Percentiles rank a stretch among this genome's conserved stretches.
Conservation (phyloP, 2,113 vertebrate genomes). For the Prietella phreatophila region DNA sequence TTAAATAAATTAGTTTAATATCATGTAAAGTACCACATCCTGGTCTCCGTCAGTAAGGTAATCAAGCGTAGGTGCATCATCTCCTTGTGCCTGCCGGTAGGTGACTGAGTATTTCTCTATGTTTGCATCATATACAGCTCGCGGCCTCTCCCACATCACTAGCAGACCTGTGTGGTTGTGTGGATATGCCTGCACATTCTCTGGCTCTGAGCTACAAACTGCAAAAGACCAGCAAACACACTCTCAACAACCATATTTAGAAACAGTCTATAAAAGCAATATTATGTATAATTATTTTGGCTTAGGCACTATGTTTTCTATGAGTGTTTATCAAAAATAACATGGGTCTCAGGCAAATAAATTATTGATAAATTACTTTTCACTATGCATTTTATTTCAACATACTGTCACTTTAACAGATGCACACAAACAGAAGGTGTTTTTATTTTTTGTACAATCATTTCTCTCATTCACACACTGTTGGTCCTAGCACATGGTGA, state of each 20-base stretch:
- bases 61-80: conserved; percentile 72
- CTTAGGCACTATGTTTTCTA: conserved; percentile 21
- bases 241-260: neutral
- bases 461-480: conserved; percentile 30
- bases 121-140: conserved; percentile 85
- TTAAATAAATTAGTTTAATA: neutral
- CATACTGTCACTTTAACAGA: conserved; percentile 24
- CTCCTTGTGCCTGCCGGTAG: conserved; percentile 75
- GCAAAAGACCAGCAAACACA: conserved; percentile 44
- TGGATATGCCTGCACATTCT: conserved; percentile 83
- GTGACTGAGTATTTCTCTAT: conserved; percentile 92
- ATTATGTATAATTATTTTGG: conserved; percentile 27
- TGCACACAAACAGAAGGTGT: conserved; percentile 18
- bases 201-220: conserved; percentile 98
- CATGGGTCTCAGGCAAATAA: conserved; percentile 20
- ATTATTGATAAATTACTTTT: conserved; percentile 8
- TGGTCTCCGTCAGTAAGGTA: conserved; percentile 97
- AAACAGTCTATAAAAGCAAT: conserved; percentile 13
- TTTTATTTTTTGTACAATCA: conserved; percentile 22
- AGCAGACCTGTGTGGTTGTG: conserved; percentile 91
- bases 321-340: conserved; percentile 17
- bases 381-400: neutral
- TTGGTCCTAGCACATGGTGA: conserved; percentile 42
- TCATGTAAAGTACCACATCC: conserved; percentile 81
- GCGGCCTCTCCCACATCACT: conserved; percentile 91